Percentiles rank a stretch among this genome's conserved stretches.
phyloP scores from a whole-genome alignment of 2,888 invertebrate genomes.

The Beris chalybata region DNA sequence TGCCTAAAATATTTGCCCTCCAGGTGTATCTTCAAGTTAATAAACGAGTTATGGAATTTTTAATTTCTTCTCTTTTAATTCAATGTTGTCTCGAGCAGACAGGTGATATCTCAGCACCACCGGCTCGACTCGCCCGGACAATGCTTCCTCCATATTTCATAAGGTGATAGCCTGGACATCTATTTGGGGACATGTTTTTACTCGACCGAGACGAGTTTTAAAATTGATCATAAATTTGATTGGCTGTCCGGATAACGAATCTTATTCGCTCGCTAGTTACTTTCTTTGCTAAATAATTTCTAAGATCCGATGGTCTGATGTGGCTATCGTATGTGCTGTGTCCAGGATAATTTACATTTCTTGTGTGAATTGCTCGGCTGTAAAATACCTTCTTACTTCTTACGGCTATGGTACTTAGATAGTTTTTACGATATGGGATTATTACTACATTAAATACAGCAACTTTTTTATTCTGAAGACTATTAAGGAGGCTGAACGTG shows the following conservation, averaged over 20 bases:
- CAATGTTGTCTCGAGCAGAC: constrained; percentile 8
- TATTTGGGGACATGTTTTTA: constrained; percentile 4
- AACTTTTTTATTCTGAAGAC: no score
- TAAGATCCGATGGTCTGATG: no score
- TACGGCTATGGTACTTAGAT: no score
- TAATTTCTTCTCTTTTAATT: constrained; percentile 8
- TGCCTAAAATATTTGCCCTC: constrained; percentile 4
- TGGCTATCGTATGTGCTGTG: no score
- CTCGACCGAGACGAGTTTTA: constrained; percentile 2
- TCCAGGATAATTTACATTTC: no score
- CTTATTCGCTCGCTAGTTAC: background rate
- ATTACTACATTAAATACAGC: no score
- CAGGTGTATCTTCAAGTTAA: constrained; percentile 19
- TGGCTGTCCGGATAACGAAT: constrained; percentile 19
- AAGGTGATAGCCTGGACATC: no score
- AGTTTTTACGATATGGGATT: no score
- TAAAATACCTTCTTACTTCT: no score
- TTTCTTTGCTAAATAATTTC: constrained; percentile 2
- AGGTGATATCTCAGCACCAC: constrained; percentile 25
- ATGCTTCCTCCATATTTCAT: no score
- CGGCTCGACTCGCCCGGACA: background rate
- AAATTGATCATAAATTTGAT: constrained; percentile 24
- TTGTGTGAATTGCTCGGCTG: no score
- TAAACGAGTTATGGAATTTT: constrained; percentile 15
- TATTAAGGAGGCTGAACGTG: no score